phyloP scores from a whole-genome alignment of 2,797 vertebrate genomes.

The Pipistrellus pygmaeus region DNA sequence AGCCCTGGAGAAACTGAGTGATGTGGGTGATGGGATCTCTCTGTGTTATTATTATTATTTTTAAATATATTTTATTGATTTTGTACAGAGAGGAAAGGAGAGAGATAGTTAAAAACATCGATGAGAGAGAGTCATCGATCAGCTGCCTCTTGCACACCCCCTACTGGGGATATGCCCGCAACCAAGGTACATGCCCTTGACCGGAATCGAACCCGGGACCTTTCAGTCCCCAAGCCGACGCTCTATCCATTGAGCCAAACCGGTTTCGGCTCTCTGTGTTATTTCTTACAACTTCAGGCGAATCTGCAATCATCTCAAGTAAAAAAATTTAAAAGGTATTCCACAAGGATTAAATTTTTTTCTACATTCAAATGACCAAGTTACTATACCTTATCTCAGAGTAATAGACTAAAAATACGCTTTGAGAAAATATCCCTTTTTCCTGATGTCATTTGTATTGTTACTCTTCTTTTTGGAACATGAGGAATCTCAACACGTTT shows the following conservation, averaged over 20 bases:
- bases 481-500: neutral
- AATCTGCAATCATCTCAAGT: neutral
- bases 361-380: neutral
- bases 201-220: no score
- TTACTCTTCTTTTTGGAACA: neutral
- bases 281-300: neutral
- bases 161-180: no score
- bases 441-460: neutral
- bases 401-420: neutral
- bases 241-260: no score
- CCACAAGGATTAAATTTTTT: neutral
- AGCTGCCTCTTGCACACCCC: no score
- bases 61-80: no score
- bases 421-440: neutral
- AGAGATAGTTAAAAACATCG: no score
- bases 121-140: no score
- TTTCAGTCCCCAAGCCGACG: no score
- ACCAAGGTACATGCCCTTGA: no score
- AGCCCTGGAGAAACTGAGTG: neutral
- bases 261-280: no score
- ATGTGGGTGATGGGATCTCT: neutral
- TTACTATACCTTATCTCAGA: neutral
- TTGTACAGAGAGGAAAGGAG: no score
- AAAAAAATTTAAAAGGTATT: neutral
- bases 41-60: no score